Percentiles rank a stretch among this genome's conserved stretches.
Conservation (phyloP, 2,888 invertebrate genomes). For the Malthinus flaveolus region DNA sequence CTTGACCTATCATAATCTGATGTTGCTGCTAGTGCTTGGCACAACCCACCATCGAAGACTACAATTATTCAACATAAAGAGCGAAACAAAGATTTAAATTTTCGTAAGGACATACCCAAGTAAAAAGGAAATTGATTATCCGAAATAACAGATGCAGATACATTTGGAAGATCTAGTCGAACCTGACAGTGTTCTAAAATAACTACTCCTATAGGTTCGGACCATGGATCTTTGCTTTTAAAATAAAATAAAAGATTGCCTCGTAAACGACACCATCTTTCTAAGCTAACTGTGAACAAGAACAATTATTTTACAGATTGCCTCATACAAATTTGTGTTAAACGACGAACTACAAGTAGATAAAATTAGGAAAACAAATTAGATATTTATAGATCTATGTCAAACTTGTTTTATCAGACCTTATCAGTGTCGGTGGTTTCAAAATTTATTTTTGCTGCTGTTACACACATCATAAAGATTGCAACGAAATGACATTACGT, state of each 20-base stretch:
- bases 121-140: slow-evolving; percentile 81
- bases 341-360: background rate
- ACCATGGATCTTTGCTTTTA: slow-evolving; percentile 86
- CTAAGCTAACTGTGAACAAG: slow-evolving; percentile 67
- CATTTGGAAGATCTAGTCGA: slow-evolving; percentile 65
- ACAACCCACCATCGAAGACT: slow-evolving; percentile 84
- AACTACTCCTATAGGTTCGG: slow-evolving; percentile 84
- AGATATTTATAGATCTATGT: too few species aligned
- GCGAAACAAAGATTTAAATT: too few species aligned
- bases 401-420: too few species aligned
- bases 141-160: slow-evolving; percentile 61
- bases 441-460: too few species aligned
- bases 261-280: slow-evolving; percentile 87
- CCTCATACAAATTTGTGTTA: background rate
- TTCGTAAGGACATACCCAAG: slow-evolving; percentile 63
- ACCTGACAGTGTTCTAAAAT: slow-evolving; percentile 87
- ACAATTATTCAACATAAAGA: slow-evolving; percentile 31
- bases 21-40: slow-evolving; percentile 79
- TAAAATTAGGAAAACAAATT: too few species aligned
- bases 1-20: slow-evolving; percentile 80
- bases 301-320: slow-evolving; percentile 24
- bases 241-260: slow-evolving; percentile 94
- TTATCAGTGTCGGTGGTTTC: too few species aligned
- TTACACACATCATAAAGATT: too few species aligned
- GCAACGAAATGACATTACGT: too few species aligned